Evolutionary conservation across 2,888 invertebrate genomes (phyloP).

Genomic region (Himalopsyche tibetana): DNA sequence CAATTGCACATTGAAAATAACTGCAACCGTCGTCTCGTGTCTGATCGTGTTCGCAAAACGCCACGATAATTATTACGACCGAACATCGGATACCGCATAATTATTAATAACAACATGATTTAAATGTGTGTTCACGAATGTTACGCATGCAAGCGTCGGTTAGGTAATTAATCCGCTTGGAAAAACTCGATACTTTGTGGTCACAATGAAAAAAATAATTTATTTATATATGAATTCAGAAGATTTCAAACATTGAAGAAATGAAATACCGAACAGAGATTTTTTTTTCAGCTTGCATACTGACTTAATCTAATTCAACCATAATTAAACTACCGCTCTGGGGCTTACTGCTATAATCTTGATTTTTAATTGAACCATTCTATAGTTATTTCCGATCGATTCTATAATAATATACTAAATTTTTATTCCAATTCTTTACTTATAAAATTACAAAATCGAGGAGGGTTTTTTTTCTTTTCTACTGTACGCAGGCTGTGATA

Average conservation of each 20-base stretch:
- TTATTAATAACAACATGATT: constrained; percentile 28
- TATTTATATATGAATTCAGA: not conserved
- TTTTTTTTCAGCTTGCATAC: too few relatives aligned
- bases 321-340: too few relatives aligned
- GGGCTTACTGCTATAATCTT: too few relatives aligned
- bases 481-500: too few relatives aligned
- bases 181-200: not conserved
- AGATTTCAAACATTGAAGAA: not conserved
- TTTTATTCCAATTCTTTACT: too few relatives aligned
- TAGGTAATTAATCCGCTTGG: constrained; percentile 29
- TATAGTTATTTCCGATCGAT: too few relatives aligned
- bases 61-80: constrained; percentile 14
- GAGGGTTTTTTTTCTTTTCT: too few relatives aligned
- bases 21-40: not conserved
- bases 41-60: not conserved
- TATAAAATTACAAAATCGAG: too few relatives aligned
- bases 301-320: too few relatives aligned
- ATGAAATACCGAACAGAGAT: not conserved
- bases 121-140: constrained; percentile 21
- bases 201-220: not conserved
- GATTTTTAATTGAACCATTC: too few relatives aligned
- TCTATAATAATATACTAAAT: too few relatives aligned
- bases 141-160: constrained; percentile 25
- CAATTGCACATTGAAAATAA: too few relatives aligned
- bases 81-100: not conserved